Conservation (phyloP, 2,797 vertebrate species). For the Sylvia borin region DNA sequence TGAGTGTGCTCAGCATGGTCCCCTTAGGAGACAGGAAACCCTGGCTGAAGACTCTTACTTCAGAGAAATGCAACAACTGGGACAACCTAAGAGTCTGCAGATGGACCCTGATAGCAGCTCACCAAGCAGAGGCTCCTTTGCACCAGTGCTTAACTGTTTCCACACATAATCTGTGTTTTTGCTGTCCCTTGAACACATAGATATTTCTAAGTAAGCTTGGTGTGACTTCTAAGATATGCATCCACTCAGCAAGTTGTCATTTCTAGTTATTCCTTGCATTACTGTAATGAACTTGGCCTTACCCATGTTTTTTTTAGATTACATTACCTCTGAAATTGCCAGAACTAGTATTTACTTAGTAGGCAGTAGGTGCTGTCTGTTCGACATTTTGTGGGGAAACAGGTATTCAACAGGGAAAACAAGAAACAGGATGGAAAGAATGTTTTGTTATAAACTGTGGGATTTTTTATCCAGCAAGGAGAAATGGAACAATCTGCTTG, state of each 20-base stretch:
- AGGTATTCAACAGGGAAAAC: neutral
- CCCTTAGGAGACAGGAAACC: neutral
- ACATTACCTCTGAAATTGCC: neutral
- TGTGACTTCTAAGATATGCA: neutral
- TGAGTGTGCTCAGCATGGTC: neutral
- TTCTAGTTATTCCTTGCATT: neutral
- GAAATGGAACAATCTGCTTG: neutral
- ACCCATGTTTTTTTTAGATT: neutral
- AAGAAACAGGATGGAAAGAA: neutral
- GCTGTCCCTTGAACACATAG: neutral
- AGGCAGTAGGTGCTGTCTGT: neutral
- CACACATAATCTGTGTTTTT: neutral
- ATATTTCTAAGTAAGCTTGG: neutral
- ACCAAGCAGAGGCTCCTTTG: neutral
- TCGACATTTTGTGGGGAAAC: neutral
- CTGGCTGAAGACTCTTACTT: neutral
- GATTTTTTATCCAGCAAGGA: neutral
- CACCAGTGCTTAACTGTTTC: neutral
- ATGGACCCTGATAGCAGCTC: neutral
- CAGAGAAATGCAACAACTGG: neutral
- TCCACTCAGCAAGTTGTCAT: neutral
- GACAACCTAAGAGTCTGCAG: neutral
- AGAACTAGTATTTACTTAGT: neutral
- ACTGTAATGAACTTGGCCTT: neutral
- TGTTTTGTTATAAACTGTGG: neutral